A percentile compares a stretch with the other conserved stretches of the same genome.
phyloP scores from a whole-genome alignment of 2,113 vertebrate species.

The Thamnophis sirtalis region DNA sequence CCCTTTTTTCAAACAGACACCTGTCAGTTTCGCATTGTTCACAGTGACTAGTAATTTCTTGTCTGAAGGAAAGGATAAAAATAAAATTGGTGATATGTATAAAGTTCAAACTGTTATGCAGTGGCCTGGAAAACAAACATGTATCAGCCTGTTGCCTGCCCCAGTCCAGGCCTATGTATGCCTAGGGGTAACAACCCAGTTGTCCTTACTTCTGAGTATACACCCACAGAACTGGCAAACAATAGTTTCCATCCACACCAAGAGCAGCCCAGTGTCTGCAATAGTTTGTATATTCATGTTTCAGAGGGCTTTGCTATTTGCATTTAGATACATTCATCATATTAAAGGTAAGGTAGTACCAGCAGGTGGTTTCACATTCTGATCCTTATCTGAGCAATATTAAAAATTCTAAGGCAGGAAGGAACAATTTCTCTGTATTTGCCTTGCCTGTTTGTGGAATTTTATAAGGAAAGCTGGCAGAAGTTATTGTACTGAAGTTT shows the following conservation, averaged over 20 bases:
- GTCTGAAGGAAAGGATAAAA: neutral
- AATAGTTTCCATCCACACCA: neutral
- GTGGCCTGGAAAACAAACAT: neutral
- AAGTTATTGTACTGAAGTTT: neutral
- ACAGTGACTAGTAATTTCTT: neutral
- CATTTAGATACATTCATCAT: neutral
- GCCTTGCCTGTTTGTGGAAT: neutral
- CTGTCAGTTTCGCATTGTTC: neutral
- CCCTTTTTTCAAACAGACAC: neutral
- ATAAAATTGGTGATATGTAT: neutral
- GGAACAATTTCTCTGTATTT: neutral
- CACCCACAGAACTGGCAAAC: neutral
- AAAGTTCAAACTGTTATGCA: neutral
- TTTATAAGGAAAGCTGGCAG: neutral
- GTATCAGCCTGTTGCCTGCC: neutral
- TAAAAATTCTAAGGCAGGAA: neutral
- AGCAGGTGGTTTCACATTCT: neutral
- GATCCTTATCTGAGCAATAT: neutral
- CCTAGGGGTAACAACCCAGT: neutral
- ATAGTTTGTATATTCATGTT: neutral
- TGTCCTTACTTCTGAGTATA: neutral
- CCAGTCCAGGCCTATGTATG: neutral
- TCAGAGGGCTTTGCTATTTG: neutral
- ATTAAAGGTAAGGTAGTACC: neutral
- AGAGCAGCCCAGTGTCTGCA: neutral